Evolutionary conservation across 2,888 invertebrate species (phyloP), one percentile per base, ranked within the genome.

Genomic region (Catocala sponsa): DNA sequence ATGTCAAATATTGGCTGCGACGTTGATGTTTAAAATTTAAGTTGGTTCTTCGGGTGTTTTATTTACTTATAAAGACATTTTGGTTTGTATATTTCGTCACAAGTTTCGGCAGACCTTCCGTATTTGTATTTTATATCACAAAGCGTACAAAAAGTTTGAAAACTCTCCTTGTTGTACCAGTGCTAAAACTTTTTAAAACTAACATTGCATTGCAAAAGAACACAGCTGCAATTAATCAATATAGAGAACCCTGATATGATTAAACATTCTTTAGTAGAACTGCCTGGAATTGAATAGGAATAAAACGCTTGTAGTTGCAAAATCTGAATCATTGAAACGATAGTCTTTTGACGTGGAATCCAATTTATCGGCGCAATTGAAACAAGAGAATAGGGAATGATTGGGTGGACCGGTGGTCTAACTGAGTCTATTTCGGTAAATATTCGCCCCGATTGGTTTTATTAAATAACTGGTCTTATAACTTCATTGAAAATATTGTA

Each of bases 341-440:
- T 78, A 79, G 80, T 81, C 80, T 82, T 82, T 81, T 84, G 81
- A 77, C 76, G 79, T 74, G 74, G 74, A 79, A 85, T 83, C 79
- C 81, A 84, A 84, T 85, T 84, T 85, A 77, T 77, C 74, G 70
- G 66, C 66, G 72, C 80, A 76, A 79, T 78, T 76, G 78, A 76
- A 80, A 81, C 76, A 78, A 81, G 78, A 79, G 74, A 80, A 83
- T 76, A 65, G 74, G 59, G 74, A 73, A 78, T 83, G 83, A 83
- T 84, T 83, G 81, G 76, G 72, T 74, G 66, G 69, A 70, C 76
- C 72, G 67, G 58, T 70, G 71, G 67, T 65, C 74, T 70, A 69
- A 76, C 68, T 59, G 68, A 71, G 68, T 72, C 69, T 71, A 72
- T 76, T 75, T 65, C 65, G 62, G 67, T 70, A 73, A 75, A 73